phyloP scores from a whole-genome alignment of 2,888 invertebrate species.

The Apodemia mormo region DNA sequence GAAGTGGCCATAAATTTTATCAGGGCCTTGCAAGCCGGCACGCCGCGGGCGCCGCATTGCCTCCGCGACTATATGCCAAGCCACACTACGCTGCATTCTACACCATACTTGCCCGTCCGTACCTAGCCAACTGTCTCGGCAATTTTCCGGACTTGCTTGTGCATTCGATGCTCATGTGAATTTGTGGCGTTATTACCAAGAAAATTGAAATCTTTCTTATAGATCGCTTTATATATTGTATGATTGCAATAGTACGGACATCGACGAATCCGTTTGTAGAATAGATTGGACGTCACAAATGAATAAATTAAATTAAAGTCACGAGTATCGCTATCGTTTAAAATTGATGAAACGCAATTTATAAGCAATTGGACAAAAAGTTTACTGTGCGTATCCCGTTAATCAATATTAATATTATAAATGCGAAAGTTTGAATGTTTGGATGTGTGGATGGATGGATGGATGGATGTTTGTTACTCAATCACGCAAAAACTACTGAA shows the following conservation, averaged over 20 bases:
- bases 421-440: too few relatives aligned
- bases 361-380: not conserved
- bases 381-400: not conserved
- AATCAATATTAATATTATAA: not conserved
- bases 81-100: constrained; percentile 29
- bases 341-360: not conserved
- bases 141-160: constrained; percentile 73
- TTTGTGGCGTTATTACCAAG: constrained; percentile 57
- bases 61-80: constrained; percentile 41
- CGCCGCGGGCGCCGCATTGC: constrained; percentile 50
- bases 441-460: too few relatives aligned
- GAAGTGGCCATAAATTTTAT: constrained; percentile 83
- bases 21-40: constrained; percentile 67
- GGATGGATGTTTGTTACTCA: too few relatives aligned
- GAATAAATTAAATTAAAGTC: too few relatives aligned
- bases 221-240: not conserved
- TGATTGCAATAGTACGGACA: not conserved
- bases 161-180: constrained; percentile 66
- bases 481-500: too few relatives aligned
- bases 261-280: too few relatives aligned
- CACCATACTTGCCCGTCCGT: constrained; percentile 30
- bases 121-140: constrained; percentile 52
- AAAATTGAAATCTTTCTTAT: constrained; percentile 50
- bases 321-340: not conserved
- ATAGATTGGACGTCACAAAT: too few relatives aligned